Conservation (phyloP, 2,797 vertebrate genomes). For the Nasua narica region DNA sequence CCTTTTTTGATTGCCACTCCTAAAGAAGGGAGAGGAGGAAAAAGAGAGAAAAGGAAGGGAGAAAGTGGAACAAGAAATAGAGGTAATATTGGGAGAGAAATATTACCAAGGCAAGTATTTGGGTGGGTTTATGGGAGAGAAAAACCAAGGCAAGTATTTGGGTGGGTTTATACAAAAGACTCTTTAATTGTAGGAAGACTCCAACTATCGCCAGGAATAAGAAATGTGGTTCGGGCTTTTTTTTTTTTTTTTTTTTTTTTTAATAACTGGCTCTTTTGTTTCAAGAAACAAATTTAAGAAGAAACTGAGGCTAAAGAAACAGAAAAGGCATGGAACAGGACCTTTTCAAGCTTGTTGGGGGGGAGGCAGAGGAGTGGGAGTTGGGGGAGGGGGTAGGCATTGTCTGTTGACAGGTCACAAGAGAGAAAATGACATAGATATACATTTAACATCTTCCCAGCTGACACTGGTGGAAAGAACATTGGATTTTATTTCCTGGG, state of each 20-base stretch:
- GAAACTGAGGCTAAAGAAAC: slow-evolving; percentile 6
- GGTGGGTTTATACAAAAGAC: slow-evolving; percentile 50
- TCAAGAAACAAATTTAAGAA: slow-evolving; percentile 62
- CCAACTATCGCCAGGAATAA: slow-evolving; percentile 36
- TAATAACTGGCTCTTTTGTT: slow-evolving; percentile 72
- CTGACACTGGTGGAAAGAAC: slow-evolving; percentile 36
- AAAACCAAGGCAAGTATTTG: slow-evolving; percentile 58
- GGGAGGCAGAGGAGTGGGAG: neutral
- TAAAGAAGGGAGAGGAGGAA: slow-evolving; percentile 56
- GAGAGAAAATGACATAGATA: slow-evolving; percentile 69
- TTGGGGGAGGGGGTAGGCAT: slow-evolving; percentile 17
- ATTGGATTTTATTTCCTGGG: slow-evolving; percentile 63
- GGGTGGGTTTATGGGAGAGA: slow-evolving; percentile 54
- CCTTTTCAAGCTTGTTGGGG: slow-evolving; percentile 11
- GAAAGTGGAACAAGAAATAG: slow-evolving; percentile 58
- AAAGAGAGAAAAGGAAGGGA: slow-evolving; percentile 10
- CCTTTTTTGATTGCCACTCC: slow-evolving; percentile 62
- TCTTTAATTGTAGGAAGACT: slow-evolving; percentile 37
- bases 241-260: neutral
- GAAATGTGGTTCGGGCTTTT: neutral
- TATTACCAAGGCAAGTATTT: slow-evolving; percentile 54
- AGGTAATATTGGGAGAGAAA: slow-evolving; percentile 64
- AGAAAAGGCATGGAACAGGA: slow-evolving; percentile 12
- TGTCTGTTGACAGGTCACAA: slow-evolving; percentile 59
- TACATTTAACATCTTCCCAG: slow-evolving; percentile 55